Percentiles rank a stretch among this genome's conserved stretches.
Evolutionary conservation across 2,888 invertebrate species (phyloP).

Genomic region (Podabrus alpinus): DNA sequence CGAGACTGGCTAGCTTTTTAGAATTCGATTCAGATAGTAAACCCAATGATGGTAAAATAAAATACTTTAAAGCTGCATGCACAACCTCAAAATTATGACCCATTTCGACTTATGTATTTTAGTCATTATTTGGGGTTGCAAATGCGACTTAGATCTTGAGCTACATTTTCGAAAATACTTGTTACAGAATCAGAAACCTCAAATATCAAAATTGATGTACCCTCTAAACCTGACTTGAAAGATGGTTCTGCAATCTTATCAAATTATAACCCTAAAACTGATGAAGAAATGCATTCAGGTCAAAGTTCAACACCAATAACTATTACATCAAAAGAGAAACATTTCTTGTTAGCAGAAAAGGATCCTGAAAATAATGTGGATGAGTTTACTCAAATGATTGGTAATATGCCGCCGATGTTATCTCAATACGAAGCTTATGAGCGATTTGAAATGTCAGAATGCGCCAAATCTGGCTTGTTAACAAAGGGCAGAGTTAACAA

Average conservation of each 20-base stretch:
- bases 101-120: too few relatives aligned
- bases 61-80: background rate
- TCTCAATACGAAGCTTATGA: background rate
- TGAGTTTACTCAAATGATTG: background rate
- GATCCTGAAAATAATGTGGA: background rate
- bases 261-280: background rate
- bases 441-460: too few relatives aligned
- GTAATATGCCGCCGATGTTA: background rate
- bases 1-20: background rate
- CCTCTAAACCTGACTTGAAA: background rate
- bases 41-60: background rate
- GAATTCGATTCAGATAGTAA: background rate
- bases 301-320: too few relatives aligned
- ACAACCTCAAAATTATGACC: too few relatives aligned
- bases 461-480: background rate
- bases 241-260: background rate
- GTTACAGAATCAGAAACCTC: too few relatives aligned
- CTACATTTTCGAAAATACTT: too few relatives aligned
- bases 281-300: background rate
- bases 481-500: background rate
- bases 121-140: too few relatives aligned
- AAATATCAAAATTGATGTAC: background rate
- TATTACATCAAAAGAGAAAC: background rate
- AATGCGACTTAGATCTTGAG: background rate
- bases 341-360: background rate